These are phyloP conservation scores for Pterocles gutturalis DNA, from an alignment of 2,113 vertebrate genomes.

Conservation along the genomic window DNA sequence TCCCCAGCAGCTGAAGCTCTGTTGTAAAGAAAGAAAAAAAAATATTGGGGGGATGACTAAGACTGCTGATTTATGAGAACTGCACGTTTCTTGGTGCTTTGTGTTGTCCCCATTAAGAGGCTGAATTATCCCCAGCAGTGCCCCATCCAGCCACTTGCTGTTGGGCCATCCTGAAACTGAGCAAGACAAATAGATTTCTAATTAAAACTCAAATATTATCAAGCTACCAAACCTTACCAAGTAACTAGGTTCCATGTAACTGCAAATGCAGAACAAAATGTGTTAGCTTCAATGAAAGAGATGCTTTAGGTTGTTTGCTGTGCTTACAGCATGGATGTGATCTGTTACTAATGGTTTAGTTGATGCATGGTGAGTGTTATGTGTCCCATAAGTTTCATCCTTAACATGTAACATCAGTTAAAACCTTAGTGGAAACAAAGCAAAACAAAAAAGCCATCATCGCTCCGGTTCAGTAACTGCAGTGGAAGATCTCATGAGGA, in stretches of 20 bases:
- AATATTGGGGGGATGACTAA: background rate
- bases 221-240: background rate
- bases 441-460: background rate
- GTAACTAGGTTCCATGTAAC: background rate
- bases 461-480: background rate
- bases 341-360: background rate
- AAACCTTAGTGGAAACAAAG: background rate
- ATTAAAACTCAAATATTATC: background rate
- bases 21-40: background rate
- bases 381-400: background rate
- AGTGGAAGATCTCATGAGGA: background rate
- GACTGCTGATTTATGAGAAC: background rate
- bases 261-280: background rate
- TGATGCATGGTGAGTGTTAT: background rate
- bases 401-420: background rate
- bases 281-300: background rate
- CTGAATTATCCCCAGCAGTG: background rate
- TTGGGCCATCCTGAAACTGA: background rate
- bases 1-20: background rate
- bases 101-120: background rate
- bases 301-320: background rate
- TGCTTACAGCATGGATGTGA: background rate
- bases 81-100: background rate
- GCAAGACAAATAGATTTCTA: background rate
- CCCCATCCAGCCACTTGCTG: background rate